These are phyloP conservation scores for Brachionus rotundiformis DNA, from an alignment of 1,140 invertebrate species.

Conservation along the genomic window DNA sequence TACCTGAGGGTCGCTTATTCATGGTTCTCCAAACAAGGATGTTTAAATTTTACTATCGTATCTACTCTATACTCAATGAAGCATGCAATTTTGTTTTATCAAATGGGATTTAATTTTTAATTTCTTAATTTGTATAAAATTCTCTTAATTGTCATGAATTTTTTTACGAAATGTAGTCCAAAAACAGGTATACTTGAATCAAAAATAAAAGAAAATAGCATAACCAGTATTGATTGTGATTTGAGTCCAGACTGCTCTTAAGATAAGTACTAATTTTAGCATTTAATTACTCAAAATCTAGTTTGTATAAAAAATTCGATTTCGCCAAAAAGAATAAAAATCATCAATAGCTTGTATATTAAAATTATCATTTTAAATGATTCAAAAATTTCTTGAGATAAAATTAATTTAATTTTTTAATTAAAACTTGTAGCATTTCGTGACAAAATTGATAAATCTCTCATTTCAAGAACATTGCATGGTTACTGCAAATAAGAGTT, in stretches of 20 bases:
- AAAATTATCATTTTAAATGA: not conserved
- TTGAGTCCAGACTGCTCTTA: not conserved
- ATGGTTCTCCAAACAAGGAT: constrained; percentile 1
- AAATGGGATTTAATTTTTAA: not conserved
- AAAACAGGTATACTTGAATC: not conserved
- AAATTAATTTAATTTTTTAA: constrained; percentile 11
- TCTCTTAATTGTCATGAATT: not conserved
- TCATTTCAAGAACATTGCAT: not conserved
- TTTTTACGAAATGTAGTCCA: not conserved
- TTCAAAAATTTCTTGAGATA: not conserved
- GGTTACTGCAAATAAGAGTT: not conserved
- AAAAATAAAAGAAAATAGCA: not conserved
- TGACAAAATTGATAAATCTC: constrained; percentile 9
- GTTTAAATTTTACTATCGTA: not conserved
- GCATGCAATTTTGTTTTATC: not conserved
- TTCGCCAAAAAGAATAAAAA: not conserved
- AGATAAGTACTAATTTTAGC: not conserved
- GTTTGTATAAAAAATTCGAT: not conserved
- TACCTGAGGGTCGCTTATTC: not conserved
- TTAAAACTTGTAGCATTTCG: not conserved
- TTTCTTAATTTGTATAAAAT: not conserved
- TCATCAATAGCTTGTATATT: not conserved
- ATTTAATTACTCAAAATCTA: no score
- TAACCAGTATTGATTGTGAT: not conserved
- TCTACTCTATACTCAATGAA: not conserved